Base-by-base conservation (phyloP, 1,140 invertebrate genomes). In the Megalopta genalis region DNA sequence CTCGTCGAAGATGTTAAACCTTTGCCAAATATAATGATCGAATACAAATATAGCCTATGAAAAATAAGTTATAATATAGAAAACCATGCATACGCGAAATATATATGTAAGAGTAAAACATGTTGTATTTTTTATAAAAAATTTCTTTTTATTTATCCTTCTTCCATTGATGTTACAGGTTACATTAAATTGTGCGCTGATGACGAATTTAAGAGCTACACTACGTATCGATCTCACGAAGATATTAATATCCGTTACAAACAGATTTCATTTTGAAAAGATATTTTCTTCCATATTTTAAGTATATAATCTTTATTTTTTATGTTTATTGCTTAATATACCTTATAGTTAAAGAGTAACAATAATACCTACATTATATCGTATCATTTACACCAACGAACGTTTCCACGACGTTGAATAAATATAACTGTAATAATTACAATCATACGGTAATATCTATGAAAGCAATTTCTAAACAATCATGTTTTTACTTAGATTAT, bases 251-350 rank as follows among this genome's bases (percentile, higher is more conserved):
- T 32, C 32, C 4, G 4, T 32, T 32, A 32, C 27, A n/a, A 5
- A 27, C 21, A 59, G 52, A 7, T n/a, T 67, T 68, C 27, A 59
- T n/a, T n/a, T n/a, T 27, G n/a, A 54, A 74, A 52, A 42, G 37
- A 27, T 27, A 42, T 25, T 65, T 10, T 8, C 37, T 21, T 37
- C 23, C 27, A 0, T 5, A 25, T 32, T 32, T n/a, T 12, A 32
- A 7, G 1, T 49, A 52, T 52, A 52, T 27, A 32, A 42, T 32
- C 8, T 49, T 14, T n/a, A 64, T 49, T 64, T 64, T 4, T 73
- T 73, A 46, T 37, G 32, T 14, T 39, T 39, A 39, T n/a, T n/a
- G 8, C 10, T 3, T 12, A 46, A 12, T 46, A 46, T 46, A 46
- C 10, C 0, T 46, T 46, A 0, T 12, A 12, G 57, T 42, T 18